Evolutionary conservation across 2,797 vertebrate species (phyloP), one percentile per base, ranked within the genome.

Genomic region (Anguilla obscura): DNA sequence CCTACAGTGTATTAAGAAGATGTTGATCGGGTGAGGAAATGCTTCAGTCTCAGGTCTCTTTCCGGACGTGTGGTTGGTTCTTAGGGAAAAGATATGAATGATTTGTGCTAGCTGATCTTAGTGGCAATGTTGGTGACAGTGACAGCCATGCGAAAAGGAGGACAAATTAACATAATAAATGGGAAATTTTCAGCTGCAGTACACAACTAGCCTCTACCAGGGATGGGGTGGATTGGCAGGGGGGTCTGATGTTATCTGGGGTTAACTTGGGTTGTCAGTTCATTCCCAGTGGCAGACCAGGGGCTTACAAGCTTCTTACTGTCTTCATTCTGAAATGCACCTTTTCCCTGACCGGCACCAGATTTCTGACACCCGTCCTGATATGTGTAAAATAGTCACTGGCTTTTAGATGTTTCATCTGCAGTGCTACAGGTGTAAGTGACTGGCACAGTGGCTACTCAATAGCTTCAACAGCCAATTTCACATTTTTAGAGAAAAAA

Each of bases 1-100:
- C 96, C 94, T 96, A 92, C 91, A 52, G 84, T 90, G 92, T 94
- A 94, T 95, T 94, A 95, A 94, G 92, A 92, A 91, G 88, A 93
- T 91, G 90, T 92, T 94, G 90, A 91, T 88, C 88, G 88, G 90
- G 89, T 89, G 85, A 87, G 87, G 88, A 80, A 88, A n/a, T 82
- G 87, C 89, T 93, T 89, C 86, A 63, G 88, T 89, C 91, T 82
- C 27, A 90, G 90, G 91, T 91, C 84, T 91, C 74, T 79, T 12
- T 45, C 14, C 87, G 91, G 90, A 89, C 90, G 88, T 82, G 89
- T 86, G 90, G 86, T 86, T 89, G 63, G 87, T 90, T 88, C 86
- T 85, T 5, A 2, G 86, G 88, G 88, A 92, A 89, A 90, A 91
- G 90, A 85, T 58, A 80, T 88, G 48, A 90, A 79, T 88, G 90